Evolutionary conservation across 2,888 invertebrate species (phyloP).

Genomic region (Sericinus montela): DNA sequence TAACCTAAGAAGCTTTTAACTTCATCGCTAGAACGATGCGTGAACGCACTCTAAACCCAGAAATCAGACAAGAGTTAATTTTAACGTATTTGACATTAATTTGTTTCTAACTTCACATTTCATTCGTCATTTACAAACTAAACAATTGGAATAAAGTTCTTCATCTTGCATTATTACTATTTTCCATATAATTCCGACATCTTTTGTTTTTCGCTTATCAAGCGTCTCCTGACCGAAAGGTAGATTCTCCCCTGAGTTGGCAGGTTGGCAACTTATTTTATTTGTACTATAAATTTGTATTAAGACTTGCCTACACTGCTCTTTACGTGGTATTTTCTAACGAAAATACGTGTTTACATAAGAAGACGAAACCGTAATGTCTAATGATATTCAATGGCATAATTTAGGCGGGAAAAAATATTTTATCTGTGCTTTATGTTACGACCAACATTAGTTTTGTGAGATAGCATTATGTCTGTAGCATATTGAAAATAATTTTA

Average conservation of each 20-base stretch:
- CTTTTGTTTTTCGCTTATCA: slow-evolving; percentile 8
- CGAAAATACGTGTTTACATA: slow-evolving; percentile 10
- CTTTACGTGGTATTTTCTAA: slow-evolving; percentile 2
- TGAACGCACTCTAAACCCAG: no score
- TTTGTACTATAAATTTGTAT: slow-evolving; percentile 14
- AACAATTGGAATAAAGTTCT: no score
- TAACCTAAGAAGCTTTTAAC: no score
- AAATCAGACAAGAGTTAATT: no score
- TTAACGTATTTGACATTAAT: no score
- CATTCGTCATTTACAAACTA: no score
- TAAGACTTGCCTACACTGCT: slow-evolving; percentile 6
- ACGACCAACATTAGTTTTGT: background rate
- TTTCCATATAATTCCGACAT: background rate
- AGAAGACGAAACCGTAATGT: slow-evolving; percentile 22
- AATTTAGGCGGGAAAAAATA: background rate
- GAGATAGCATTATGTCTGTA: no score
- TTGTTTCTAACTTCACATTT: no score
- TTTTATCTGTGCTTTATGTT: background rate
- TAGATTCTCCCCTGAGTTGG: slow-evolving; percentile 3
- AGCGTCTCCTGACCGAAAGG: slow-evolving; percentile 1
- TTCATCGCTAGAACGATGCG: no score
- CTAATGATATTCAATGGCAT: background rate
- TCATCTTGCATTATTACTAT: background rate
- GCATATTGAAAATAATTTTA: no score
- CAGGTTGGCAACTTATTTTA: slow-evolving; percentile 16